Base-by-base conservation (phyloP, 2,113 vertebrate species). In the Megaceryle torquata region DNA sequence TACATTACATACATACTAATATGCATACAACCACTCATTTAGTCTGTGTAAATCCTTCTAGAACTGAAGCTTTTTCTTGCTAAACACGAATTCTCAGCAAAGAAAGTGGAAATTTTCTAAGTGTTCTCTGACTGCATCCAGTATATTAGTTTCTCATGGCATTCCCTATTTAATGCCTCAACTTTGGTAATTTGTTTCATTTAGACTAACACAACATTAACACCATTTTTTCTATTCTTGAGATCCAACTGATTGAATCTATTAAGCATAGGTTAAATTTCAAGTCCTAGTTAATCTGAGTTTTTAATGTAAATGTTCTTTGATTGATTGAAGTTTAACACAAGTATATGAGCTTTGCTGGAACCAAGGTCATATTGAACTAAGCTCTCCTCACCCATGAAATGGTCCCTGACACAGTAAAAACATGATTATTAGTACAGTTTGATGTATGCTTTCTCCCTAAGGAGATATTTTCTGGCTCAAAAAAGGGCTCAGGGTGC, bases 1-100 rank as follows among this genome's bases (percentile, higher is more conserved):
- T 6, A 15, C 18, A 21, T 5, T 35, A 11, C 5, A 13, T 6
- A 15, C 18, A 21, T 5, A 4, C 17, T 69, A 76, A 25, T 8
- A 4, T 11, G 10, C 15, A 18, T 11, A 6, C 1, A 9, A 21
- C 22, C 7, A 35, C 11, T 26, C 2, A 16, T 33, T 39, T 4
- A 15, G 10, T 16, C 24, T 37, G 7, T 61, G 12, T 3, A 51
- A 63, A 35, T 33, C 2, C 11, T 79, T 72, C 28, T 31, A 44
- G 26, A 59, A 61, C 10, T 44, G 8, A 37, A 72, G 2, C 0
- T 70, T 67, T 31, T 6, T 26, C 39, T 64, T 37, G 5, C 15
- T 59, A 50, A 72, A 24, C 6, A 60, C 28, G 3, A 75, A 57
- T 51, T 41, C 4, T n/a, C 8, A 16, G 15, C 2, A n/a, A 65